Base-by-base conservation (phyloP, 2,797 vertebrate genomes). In the Pseudomugil gertrudae region DNA sequence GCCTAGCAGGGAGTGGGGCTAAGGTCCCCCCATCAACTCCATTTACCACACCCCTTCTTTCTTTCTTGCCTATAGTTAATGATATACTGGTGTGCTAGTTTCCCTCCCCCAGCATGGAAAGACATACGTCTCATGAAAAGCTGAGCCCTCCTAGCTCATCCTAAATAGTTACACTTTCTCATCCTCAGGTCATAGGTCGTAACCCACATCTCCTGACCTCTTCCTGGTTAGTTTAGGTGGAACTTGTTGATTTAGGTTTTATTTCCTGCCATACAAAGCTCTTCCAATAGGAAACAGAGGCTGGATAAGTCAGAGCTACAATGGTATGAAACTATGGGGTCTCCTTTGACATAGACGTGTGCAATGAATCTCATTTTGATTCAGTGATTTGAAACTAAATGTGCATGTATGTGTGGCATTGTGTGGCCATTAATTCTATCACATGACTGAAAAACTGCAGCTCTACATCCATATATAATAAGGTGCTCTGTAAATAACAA, bases 81-180 rank as follows among this genome's bases (percentile, higher is more conserved):
- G 95, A 97, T 96, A 97, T 95, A 96, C 94, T 84, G 92, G 93
- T 93, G 95, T 86, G 94, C 93, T 91, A 88, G 91, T 87, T 94
- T 94, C 89, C 94, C 94, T 93, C 92, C 88, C 94, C 92, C 94
- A 87, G 92, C 94, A 95, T 93, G 93, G 90, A 92, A 92, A 94
- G 95, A 96, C 95, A 96, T 93, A 94, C 89, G 92, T 90, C 88
- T 88, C 89, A 89, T 94, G 93, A 96, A 96, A 96, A 94, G 95
- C 93, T 87, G 77, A 89, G 92, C 90, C 92, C 92, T 93, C 92
- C 93, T 86, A 92, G 94, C 93, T 94, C 95, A 95, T 95, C 94
- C 92, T 93, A 93, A 96, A 95, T 92, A 90, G 95, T 95, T 95
- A 96, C 95, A 95, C 95, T 96, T 96, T 97, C 96, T 94, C 94